These are phyloP conservation scores for Trissolcus japonicus DNA, from an alignment of 2,888 invertebrate genomes.

Conservation along the genomic window DNA sequence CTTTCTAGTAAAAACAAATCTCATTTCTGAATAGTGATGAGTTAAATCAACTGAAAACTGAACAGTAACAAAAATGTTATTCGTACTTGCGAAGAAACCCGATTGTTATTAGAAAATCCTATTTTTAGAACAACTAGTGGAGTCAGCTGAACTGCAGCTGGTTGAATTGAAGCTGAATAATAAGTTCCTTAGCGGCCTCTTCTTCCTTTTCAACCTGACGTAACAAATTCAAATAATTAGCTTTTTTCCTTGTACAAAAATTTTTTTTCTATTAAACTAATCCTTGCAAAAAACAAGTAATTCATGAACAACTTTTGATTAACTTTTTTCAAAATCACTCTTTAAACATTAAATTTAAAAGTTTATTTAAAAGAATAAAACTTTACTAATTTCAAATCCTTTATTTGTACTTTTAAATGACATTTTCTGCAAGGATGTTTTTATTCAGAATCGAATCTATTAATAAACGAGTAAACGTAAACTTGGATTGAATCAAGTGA, in stretches of 20 bases:
- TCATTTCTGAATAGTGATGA: background rate
- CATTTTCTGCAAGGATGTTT: no score
- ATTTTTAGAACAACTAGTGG: conserved; percentile 6
- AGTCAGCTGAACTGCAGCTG: conserved; percentile 62
- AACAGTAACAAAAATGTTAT: background rate
- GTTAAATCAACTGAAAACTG: background rate
- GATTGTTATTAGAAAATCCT: conserved; percentile 32
- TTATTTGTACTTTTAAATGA: no score
- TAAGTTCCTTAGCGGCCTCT: conserved; percentile 89
- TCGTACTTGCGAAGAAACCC: conserved; percentile 43
- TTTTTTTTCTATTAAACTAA: no score
- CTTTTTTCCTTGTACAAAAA: background rate
- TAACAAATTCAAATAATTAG: conserved; percentile 11
- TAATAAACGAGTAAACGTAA: background rate
- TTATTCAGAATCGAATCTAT: no score
- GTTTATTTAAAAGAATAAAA: no score
- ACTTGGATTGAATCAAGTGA: no score
- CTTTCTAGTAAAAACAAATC: background rate
- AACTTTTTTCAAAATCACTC: no score
- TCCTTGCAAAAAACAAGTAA: background rate
- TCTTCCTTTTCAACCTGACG: conserved; percentile 94
- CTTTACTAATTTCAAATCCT: no score
- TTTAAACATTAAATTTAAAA: no score
- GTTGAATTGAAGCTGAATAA: background rate
- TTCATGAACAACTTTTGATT: background rate